These are phyloP conservation scores for Champsocephalus esox DNA, from an alignment of 2,797 vertebrate genomes.

Conservation along the genomic window DNA sequence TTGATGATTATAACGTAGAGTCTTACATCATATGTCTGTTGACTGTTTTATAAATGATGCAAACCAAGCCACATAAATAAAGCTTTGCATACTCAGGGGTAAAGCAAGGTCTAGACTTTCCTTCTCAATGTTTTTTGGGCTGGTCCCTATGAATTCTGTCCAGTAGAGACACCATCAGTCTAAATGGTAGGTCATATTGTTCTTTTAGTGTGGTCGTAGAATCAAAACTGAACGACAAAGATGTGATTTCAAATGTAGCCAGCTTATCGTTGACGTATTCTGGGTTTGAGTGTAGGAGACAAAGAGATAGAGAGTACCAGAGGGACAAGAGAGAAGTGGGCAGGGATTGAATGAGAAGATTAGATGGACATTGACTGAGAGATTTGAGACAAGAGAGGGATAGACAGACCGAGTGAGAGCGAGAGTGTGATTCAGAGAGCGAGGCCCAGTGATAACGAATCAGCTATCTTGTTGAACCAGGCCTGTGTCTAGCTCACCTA, in stretches of 20 bases:
- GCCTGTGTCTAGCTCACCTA: constrained; percentile 56
- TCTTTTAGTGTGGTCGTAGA: not conserved
- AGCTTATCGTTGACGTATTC: constrained; percentile 12
- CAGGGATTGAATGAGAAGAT: constrained; percentile 52
- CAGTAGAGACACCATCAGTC: not conserved
- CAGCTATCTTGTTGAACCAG: constrained; percentile 70
- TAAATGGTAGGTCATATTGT: not conserved
- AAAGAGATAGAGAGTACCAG: constrained; percentile 13
- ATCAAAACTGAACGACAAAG: constrained; percentile 6
- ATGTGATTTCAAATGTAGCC: not conserved
- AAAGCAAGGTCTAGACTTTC: not conserved
- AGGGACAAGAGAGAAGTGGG: constrained; percentile 22
- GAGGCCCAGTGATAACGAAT: constrained; percentile 64
- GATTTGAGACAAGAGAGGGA: constrained; percentile 45
- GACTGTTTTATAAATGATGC: not conserved
- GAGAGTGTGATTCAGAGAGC: constrained; percentile 30
- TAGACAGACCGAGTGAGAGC: constrained; percentile 20
- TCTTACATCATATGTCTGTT: not conserved
- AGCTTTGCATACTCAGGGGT: not conserved
- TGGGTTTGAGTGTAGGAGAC: constrained; percentile 29
- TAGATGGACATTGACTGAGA: constrained; percentile 59
- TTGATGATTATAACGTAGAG: not conserved
- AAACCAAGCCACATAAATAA: not conserved
- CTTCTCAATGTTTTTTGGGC: not conserved
- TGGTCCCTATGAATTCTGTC: not conserved